Conservation (phyloP, 2,888 invertebrate species). For the Pandemis heparana region DNA sequence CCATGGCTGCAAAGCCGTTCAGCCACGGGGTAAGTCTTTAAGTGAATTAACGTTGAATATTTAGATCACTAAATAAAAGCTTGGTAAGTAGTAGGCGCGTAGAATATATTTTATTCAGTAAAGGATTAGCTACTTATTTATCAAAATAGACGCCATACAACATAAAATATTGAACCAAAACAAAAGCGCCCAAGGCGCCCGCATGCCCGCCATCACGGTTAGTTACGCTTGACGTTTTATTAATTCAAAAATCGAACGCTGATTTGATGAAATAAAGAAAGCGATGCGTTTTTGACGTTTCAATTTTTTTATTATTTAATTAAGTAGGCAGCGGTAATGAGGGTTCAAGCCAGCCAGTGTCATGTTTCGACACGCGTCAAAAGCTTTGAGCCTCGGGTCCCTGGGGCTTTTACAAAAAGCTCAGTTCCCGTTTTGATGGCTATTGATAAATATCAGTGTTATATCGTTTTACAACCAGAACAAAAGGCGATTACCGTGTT, state of each 20-base stretch:
- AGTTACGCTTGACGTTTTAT: constrained; percentile 50
- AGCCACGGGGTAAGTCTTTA: no score
- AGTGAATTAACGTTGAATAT: no score
- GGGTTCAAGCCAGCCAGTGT: constrained; percentile 65
- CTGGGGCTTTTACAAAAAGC: constrained; percentile 63
- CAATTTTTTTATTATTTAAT: constrained; percentile 65
- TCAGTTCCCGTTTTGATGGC: constrained; percentile 64
- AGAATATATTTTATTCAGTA: no score
- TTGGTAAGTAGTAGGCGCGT: no score
- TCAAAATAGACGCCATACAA: not conserved
- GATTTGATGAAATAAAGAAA: constrained; percentile 44
- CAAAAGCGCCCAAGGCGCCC: constrained; percentile 35
- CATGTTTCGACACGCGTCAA: constrained; percentile 73
- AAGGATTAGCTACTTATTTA: not conserved
- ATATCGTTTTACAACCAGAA: constrained; percentile 70
- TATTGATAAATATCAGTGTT: constrained; percentile 72
- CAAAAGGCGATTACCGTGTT: constrained; percentile 50
- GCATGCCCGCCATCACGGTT: constrained; percentile 38
- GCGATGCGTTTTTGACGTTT: constrained; percentile 30
- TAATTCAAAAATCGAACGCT: constrained; percentile 42
- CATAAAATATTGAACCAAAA: not conserved
- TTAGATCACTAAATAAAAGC: no score
- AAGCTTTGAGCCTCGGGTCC: constrained; percentile 59
- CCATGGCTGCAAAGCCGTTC: no score
- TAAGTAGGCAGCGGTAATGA: constrained; percentile 68